Percentiles rank a stretch among this genome's conserved stretches.
Evolutionary conservation across 2,888 invertebrate genomes (phyloP).

Genomic region (Ceriagrion tenellum): DNA sequence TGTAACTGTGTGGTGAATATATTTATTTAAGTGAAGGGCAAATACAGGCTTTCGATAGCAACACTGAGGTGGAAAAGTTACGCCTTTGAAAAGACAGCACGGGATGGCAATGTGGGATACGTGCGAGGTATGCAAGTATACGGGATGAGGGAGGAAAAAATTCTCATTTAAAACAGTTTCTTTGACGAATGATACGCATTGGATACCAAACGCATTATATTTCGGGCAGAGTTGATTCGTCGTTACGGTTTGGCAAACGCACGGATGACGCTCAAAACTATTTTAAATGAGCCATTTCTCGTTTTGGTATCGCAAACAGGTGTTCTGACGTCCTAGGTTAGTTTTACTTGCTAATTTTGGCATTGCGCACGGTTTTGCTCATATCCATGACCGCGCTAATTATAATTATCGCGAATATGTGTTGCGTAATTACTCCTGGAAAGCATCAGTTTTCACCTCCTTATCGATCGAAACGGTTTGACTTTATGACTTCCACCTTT

Average conservation of each 20-base stretch:
- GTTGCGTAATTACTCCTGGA: background rate
- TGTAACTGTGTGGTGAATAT: too few species aligned
- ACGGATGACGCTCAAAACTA: background rate
- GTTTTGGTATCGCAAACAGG: background rate
- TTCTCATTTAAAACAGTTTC: background rate
- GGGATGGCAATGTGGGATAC: too few species aligned
- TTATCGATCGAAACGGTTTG: too few species aligned
- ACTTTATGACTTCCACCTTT: too few species aligned
- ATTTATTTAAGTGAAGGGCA: too few species aligned
- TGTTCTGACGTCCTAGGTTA: background rate
- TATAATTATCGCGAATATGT: background rate
- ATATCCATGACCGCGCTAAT: background rate
- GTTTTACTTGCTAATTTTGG: background rate
- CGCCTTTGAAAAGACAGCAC: too few species aligned
- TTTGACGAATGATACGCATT: background rate
- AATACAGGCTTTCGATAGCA: too few species aligned
- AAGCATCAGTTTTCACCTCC: too few species aligned
- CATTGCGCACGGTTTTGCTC: background rate
- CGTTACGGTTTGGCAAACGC: background rate
- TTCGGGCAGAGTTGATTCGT: background rate
- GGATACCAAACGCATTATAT: background rate
- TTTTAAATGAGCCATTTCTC: conserved; percentile 16
- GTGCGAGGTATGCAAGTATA: background rate
- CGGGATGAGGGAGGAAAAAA: background rate
- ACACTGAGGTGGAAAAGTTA: too few species aligned